Evolutionary conservation across 2,888 invertebrate genomes (phyloP).

Genomic region (Synergus umbraculus): DNA sequence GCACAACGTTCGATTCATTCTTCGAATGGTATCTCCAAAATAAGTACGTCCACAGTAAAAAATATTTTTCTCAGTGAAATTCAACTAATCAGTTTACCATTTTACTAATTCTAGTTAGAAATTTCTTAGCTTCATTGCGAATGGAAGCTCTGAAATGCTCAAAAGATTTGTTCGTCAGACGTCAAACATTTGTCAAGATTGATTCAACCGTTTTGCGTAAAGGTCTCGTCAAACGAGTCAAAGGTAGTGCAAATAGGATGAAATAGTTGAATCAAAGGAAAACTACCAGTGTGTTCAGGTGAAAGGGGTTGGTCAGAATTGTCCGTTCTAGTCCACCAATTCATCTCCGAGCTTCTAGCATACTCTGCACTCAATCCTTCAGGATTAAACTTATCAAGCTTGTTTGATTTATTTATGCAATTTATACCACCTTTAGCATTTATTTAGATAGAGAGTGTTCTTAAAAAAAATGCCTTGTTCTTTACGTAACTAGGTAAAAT

Average conservation of each 20-base stretch:
- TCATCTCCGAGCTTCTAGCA: neutral
- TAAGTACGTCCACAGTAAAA: neutral
- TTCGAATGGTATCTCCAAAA: neutral
- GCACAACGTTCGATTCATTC: neutral
- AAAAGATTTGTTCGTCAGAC: slow-evolving; percentile 18
- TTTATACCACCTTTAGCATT: neutral
- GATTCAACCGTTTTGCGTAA: slow-evolving; percentile 39
- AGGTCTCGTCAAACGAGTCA: neutral
- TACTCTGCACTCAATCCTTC: neutral
- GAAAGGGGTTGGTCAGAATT: slow-evolving; percentile 22
- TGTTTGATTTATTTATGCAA: neutral
- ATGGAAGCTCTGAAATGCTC: neutral
- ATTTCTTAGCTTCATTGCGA: neutral
- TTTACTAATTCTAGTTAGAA: neutral
- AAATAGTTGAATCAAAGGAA: slow-evolving; percentile 32
- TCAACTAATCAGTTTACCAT: too few relatives aligned
- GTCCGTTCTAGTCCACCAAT: slow-evolving; percentile 10
- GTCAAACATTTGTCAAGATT: slow-evolving; percentile 27
- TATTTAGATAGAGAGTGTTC: neutral
- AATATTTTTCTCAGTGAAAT: too few relatives aligned
- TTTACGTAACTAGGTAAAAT: too few relatives aligned
- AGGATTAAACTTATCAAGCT: neutral
- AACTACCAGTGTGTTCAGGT: slow-evolving; percentile 18
- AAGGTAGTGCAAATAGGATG: slow-evolving; percentile 31
- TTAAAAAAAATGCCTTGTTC: neutral